Base-by-base conservation (phyloP, 1,140 invertebrate genomes). In the Drosophila azteca region DNA sequence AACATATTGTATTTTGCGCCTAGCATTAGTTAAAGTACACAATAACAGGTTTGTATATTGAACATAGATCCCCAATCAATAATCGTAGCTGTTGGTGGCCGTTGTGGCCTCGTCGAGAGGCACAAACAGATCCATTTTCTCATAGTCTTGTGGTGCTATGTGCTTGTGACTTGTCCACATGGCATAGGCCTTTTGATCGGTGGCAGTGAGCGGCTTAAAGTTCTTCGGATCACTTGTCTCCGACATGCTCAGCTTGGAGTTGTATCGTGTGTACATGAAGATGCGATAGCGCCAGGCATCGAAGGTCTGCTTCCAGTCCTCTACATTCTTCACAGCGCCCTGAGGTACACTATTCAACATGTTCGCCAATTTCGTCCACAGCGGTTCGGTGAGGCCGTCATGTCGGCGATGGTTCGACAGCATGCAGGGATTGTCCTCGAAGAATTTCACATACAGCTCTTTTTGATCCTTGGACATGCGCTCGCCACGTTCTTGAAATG, bases 101-200 rank as follows among this genome's bases (percentile, higher is more conserved):
- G 84, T 73, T 35, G 83, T 85, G 26, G 76, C 54, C 58, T 87
- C 90, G 51, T 90, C 90, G 26, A 90, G 45, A 15, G 77, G 79
- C 57, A 65, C 66, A 71, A 90, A 90, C 79, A 90, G 87, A 44
- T 90, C 84, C 79, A 89, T 80, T 70, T 90, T 90, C 6, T 90
- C 89, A 39, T 77, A 90, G 39, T 90, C 89, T 48, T 77, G 84
- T 46, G 89, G 81, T 15, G 70, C 64, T 55, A 88, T 87, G 44
- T 79, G 79, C 60, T 90, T 90, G 66, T 90, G 85, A 61, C 90
- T 91, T 15, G 90, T 91, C 90, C 90, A 91, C 89, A 91, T 90
- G 45, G 90, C 79, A 43, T 91, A 91, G 1, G 89, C 90, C 50
- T 89, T 89, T 64, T 91, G 90, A 63, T 91, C 90, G 49, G 90